These are phyloP conservation scores for Drosophila leontia DNA, from an alignment of 1,140 invertebrate species.

Conservation along the genomic window DNA sequence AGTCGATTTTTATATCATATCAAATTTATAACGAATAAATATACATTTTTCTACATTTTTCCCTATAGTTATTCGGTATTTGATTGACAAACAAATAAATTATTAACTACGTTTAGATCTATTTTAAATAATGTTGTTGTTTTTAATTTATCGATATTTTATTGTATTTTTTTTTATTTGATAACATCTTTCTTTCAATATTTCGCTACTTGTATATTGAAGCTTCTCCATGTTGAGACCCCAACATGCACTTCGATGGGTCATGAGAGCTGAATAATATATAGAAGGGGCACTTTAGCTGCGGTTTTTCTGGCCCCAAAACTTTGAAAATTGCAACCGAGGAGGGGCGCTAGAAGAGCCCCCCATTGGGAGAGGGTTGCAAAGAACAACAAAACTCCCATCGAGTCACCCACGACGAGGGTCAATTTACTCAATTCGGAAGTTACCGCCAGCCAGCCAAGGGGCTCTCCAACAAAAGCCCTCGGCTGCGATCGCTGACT, in stretches of 20 bases:
- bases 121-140: background rate
- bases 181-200: background rate
- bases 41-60: background rate
- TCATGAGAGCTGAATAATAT: background rate
- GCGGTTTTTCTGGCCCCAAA: conserved; percentile 46
- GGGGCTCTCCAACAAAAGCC: conserved; percentile 1
- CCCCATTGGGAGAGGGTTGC: background rate
- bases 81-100: too few species aligned
- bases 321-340: conserved; percentile 35
- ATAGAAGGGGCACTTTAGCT: conserved; percentile 48
- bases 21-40: too few species aligned
- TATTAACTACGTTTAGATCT: background rate
- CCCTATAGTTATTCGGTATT: too few species aligned
- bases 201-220: background rate
- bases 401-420: conserved; percentile 24
- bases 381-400: conserved; percentile 41
- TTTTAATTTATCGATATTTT: background rate
- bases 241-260: conserved; percentile 45
- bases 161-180: background rate
- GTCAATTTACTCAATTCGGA: conserved; percentile 32
- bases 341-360: background rate
- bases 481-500: conserved; percentile 14
- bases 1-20: too few species aligned
- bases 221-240: background rate
- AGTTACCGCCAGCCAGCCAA: background rate